Percentiles rank a stretch among this genome's conserved stretches.
Evolutionary conservation across 1,140 invertebrate genomes (phyloP).

Genomic region (Cataglyphis hispanica): DNA sequence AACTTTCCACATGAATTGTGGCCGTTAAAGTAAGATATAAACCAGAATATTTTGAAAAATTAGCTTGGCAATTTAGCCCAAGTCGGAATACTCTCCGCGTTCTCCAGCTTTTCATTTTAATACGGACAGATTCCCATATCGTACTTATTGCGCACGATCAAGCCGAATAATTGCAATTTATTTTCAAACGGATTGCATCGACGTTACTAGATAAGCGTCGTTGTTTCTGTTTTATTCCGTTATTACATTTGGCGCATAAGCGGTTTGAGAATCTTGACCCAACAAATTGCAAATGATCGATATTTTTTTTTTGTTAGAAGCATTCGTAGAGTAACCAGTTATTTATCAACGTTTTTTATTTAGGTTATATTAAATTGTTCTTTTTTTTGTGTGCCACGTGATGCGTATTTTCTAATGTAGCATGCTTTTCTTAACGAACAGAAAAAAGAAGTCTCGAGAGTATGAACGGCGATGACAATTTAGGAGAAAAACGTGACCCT

Average conservation of each 20-base stretch:
- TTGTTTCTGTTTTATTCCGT: constrained; percentile 13
- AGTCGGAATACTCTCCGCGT: constrained; percentile 60
- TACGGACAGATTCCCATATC: constrained; percentile 72
- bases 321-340: constrained; percentile 75
- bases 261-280: constrained; percentile 74
- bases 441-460: constrained; percentile 52
- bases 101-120: constrained; percentile 69
- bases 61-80: neutral
- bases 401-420: constrained; percentile 78
- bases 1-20: neutral
- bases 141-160: constrained; percentile 69
- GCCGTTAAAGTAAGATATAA: neutral
- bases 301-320: constrained; percentile 72
- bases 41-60: neutral
- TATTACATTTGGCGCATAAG: constrained; percentile 67
- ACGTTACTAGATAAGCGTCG: constrained; percentile 37
- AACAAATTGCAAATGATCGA: constrained; percentile 69
- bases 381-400: constrained; percentile 75
- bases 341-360: constrained; percentile 74
- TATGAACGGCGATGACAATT: constrained; percentile 67
- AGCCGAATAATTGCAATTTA: constrained; percentile 57
- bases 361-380: constrained; percentile 76
- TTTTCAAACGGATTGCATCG: constrained; percentile 22
- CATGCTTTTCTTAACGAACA: constrained; percentile 73
- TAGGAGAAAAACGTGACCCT: constrained; percentile 58